These are phyloP conservation scores for Lagothrix lagotricha DNA, from an alignment of 2,797 vertebrate genomes.

Conservation along the genomic window DNA sequence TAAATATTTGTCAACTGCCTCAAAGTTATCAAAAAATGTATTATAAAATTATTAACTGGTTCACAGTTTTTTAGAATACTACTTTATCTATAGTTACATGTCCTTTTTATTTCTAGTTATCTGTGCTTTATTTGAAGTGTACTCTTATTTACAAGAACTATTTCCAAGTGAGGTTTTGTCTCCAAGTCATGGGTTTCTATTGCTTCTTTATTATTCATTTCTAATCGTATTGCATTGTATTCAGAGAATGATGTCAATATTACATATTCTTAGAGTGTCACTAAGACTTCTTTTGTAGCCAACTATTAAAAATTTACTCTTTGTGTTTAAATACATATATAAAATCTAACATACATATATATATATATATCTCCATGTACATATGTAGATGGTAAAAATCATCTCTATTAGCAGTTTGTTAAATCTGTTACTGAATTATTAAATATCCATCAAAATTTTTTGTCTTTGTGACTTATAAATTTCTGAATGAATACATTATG, in stretches of 20 bases:
- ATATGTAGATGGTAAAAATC: background rate
- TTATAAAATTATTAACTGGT: background rate
- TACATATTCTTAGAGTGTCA: background rate
- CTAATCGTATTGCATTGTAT: background rate
- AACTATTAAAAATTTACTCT: background rate
- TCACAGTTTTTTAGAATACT: background rate
- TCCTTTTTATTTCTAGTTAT: slow-evolving; percentile 1
- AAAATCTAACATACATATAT: too few relatives aligned
- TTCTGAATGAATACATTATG: background rate
- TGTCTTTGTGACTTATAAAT: background rate
- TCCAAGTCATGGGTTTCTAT: background rate
- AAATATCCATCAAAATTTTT: background rate
- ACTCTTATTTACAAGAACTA: background rate
- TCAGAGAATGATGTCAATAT: background rate
- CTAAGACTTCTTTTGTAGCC: background rate
- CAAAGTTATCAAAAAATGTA: background rate
- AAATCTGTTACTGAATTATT: slow-evolving; percentile 4
- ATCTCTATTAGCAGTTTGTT: background rate
- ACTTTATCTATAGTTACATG: background rate
- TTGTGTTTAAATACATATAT: background rate
- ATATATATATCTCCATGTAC: too few relatives aligned
- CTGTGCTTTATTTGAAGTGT: background rate
- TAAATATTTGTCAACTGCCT: background rate
- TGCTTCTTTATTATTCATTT: background rate
- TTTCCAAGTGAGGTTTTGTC: background rate